Percentiles rank a stretch among this genome's conserved stretches.
Conservation (phyloP, 2,113 vertebrate genomes). For the Sterna hirundo region DNA sequence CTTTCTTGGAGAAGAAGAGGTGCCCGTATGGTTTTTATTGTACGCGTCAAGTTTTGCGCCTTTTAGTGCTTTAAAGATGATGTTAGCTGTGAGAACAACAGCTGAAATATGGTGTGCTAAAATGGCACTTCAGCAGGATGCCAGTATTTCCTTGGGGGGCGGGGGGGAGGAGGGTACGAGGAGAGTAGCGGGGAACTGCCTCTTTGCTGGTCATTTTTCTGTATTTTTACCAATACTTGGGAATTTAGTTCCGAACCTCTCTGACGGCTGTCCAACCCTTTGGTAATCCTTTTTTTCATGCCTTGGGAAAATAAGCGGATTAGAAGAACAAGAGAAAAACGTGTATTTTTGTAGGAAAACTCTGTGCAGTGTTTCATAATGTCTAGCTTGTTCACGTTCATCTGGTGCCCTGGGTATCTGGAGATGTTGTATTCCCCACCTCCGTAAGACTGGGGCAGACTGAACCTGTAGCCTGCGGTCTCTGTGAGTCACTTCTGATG, state of each 20-base stretch:
- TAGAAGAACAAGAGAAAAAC: not conserved
- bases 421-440: not conserved
- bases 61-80: not conserved
- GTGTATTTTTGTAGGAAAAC: not conserved
- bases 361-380: not conserved
- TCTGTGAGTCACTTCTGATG: not conserved
- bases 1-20: not conserved
- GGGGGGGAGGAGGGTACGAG: not conserved
- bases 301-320: not conserved
- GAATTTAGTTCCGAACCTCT: not conserved
- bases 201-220: not conserved
- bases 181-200: not conserved
- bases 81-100: not conserved
- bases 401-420: accelerated
- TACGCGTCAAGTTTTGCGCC: not conserved
- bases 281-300: not conserved
- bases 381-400: not conserved
- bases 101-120: not conserved
- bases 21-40: not conserved
- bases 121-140: not conserved
- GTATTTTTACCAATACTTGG: not conserved
- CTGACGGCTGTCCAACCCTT: not conserved
- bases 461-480: not conserved
- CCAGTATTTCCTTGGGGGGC: not conserved
- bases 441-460: not conserved